Conservation (phyloP, 1,140 invertebrate species). For the Aradophagus sp. region DNA sequence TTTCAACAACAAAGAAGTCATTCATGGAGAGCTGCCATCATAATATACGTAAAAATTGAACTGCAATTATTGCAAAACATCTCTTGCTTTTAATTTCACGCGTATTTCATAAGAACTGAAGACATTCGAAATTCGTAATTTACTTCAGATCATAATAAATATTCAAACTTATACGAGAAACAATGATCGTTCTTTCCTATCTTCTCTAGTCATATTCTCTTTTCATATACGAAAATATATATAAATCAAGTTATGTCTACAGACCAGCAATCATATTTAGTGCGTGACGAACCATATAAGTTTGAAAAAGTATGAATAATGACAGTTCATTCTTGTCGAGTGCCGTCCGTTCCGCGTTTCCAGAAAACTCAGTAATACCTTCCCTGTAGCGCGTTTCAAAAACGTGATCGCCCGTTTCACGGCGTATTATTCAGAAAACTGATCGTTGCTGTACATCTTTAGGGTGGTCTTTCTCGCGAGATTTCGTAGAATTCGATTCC, state of each 20-base stretch:
- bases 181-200: too few relatives aligned
- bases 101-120: too few relatives aligned
- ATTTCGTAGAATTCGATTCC: conserved; percentile 45
- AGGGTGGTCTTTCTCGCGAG: conserved; percentile 42
- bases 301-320: conserved; percentile 41
- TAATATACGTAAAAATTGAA: too few relatives aligned
- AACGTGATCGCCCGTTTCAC: conserved; percentile 63
- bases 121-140: too few relatives aligned
- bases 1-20: conserved; percentile 33
- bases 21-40: too few relatives aligned
- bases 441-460: conserved; percentile 47
- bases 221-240: too few relatives aligned
- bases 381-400: conserved; percentile 52
- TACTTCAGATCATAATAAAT: too few relatives aligned
- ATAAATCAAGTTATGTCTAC: neutral
- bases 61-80: too few relatives aligned
- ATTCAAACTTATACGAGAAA: too few relatives aligned
- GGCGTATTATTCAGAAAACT: conserved; percentile 63
- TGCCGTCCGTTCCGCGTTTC: conserved; percentile 31
- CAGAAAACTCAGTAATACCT: conserved; percentile 43
- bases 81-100: too few relatives aligned
- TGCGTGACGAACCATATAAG: conserved; percentile 40
- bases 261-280: too few relatives aligned
- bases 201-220: too few relatives aligned
- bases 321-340: conserved; percentile 39